A percentile compares a stretch with the other conserved stretches of the same genome.
Conservation (phyloP, 35 echinoderm and acorn worm species). For the Holothuria glaberrima region DNA sequence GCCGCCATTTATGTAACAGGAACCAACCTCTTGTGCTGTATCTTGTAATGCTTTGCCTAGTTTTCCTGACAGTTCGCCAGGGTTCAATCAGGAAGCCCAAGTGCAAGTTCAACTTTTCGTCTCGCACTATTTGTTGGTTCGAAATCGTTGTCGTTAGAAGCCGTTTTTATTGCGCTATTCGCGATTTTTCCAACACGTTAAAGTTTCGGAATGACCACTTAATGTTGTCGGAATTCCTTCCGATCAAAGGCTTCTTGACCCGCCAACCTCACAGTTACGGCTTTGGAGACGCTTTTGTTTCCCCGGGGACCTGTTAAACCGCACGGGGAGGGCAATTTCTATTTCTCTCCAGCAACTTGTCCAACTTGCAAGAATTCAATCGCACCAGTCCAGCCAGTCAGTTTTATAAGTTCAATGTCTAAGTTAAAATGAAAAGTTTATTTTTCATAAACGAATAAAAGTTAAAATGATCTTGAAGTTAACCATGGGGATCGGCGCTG, state of each 20-base stretch:
- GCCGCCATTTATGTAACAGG: too few species aligned
- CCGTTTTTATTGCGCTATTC: constrained; percentile 47
- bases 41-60: too few species aligned
- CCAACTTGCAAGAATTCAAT: background rate
- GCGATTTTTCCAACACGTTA: constrained; percentile 48
- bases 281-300: constrained; percentile 4
- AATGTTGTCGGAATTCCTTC: constrained; percentile 25
- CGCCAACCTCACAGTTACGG: constrained; percentile 43
- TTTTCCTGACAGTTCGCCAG: too few species aligned
- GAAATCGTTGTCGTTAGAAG: background rate
- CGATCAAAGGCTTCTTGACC: constrained; percentile 39
- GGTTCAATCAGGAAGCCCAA: background rate
- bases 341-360: too few species aligned
- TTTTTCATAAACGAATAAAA: constrained; percentile 24
- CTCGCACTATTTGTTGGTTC: background rate
- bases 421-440: background rate
- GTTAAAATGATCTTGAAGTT: background rate
- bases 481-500: too few species aligned
- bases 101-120: background rate
- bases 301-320: constrained; percentile 45
- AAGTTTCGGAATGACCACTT: constrained; percentile 50
- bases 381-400: background rate
- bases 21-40: too few species aligned
- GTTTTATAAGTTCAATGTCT: too few species aligned
- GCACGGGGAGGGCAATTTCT: constrained; percentile 23